A percentile compares a stretch with the other conserved stretches of the same genome.
phyloP scores from a whole-genome alignment of 2,888 invertebrate genomes.

The Harmothoe impar region DNA sequence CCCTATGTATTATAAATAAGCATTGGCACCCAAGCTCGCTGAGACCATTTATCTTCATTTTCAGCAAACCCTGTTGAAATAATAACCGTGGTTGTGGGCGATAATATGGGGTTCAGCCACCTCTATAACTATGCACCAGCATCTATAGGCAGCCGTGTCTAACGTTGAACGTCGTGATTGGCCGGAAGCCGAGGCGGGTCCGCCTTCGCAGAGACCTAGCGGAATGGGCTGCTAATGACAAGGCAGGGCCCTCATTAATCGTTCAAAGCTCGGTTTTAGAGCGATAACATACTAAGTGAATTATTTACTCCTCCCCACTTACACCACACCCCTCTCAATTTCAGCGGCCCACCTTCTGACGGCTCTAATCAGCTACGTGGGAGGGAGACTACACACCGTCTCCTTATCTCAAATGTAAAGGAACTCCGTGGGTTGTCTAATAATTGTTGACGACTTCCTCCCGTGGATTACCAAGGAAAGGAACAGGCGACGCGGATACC shows the following conservation, averaged over 20 bases:
- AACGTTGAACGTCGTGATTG: background rate
- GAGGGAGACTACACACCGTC: too few species aligned
- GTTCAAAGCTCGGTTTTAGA: slow-evolving; percentile 48
- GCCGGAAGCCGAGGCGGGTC: background rate
- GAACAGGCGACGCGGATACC: too few species aligned
- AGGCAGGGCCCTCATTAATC: slow-evolving; percentile 56
- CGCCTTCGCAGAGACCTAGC: background rate
- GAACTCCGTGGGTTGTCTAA: too few species aligned
- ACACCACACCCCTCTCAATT: slow-evolving; percentile 47
- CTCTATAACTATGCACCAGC: too few species aligned
- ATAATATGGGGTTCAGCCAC: too few species aligned
- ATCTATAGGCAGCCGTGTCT: background rate
- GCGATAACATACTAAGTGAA: slow-evolving; percentile 59
- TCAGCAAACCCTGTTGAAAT: too few species aligned
- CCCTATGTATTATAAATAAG: background rate
- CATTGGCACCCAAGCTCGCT: background rate
- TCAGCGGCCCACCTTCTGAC: background rate
- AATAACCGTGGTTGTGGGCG: too few species aligned
- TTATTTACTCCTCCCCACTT: slow-evolving; percentile 33
- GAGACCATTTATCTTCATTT: background rate
- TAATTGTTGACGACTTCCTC: too few species aligned
- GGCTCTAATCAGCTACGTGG: slow-evolving; percentile 26
- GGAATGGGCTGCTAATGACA: slow-evolving; percentile 34
- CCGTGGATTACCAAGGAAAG: too few species aligned
- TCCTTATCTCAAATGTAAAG: too few species aligned